Conservation (phyloP, 1,140 invertebrate species). For the Oncopodura yosiiana region DNA sequence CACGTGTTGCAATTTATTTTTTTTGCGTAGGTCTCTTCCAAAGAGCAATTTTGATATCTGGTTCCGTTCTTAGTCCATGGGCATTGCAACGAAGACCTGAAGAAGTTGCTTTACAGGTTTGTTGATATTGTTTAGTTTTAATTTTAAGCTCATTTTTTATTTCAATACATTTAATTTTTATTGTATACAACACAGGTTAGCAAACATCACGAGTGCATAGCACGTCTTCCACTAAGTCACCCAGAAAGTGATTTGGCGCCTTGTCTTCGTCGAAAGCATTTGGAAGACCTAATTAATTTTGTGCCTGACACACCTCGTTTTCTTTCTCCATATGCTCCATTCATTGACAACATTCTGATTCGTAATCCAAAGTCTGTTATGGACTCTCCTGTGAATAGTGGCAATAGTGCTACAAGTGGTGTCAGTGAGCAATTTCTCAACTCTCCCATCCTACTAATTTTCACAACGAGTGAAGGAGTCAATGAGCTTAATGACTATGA, state of each 20-base stretch:
- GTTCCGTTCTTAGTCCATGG: constrained; percentile 81
- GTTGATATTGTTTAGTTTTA: constrained; percentile 3
- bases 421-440: constrained; percentile 48
- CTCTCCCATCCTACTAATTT: constrained; percentile 56
- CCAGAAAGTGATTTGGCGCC: constrained; percentile 45
- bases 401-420: neutral
- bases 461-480: constrained; percentile 63
- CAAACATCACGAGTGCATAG: constrained; percentile 17
- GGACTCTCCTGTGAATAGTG: constrained; percentile 53
- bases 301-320: constrained; percentile 48
- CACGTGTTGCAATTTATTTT: constrained; percentile 23
- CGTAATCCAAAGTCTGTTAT: constrained; percentile 52
- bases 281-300: constrained; percentile 52
- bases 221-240: constrained; percentile 26
- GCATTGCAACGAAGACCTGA: constrained; percentile 65
- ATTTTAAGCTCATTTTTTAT: neutral
- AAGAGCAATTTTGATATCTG: constrained; percentile 85
- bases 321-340: constrained; percentile 52
- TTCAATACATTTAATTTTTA: no score
- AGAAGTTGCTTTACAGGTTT: constrained; percentile 74
- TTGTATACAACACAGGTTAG: no score
- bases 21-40: constrained; percentile 67
- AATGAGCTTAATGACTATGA: constrained; percentile 63
- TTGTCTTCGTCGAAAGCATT: constrained; percentile 49
- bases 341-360: constrained; percentile 49